Base-by-base conservation (phyloP, 23 tunicate genomes). In the Styela clava region DNA sequence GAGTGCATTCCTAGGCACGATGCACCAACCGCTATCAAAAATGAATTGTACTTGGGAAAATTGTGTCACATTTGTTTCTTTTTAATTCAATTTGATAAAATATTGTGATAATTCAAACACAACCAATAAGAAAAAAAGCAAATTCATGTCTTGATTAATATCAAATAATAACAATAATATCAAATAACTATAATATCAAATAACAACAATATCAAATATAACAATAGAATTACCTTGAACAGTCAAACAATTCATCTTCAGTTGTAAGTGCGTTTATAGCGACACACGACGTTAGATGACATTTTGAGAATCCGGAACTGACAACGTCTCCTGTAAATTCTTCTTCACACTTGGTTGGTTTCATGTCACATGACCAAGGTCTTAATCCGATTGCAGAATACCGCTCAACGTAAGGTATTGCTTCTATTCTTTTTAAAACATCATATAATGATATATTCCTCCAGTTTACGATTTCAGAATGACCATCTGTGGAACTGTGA, bases 321-420 rank as follows among this genome's bases (percentile, higher is more conserved):
- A 23, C 31, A 26, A 51, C 63, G 9, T 51, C 33, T 22, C 65
- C 64, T 21, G 64, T 36, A 32, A 72, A 31, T 18, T 34, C 52
- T 34, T 72, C 78, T n/a, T 72, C 78, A 31, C 52, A 72, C 26
- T n/a, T 32, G 24, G 78, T 35, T 24, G 27, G 30, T 0, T 78
- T 63, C 69, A 82, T 73, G 22, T 74, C 23, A 16, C 56, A 30
- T 20, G 86, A 37, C 95, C 95, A 89, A 30, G 81, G 84, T 68
- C 79, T 56, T 30, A 89, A 85, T 26, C 95, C 95, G 16, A 89
- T 74, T 2, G 89, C 95, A 33, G 89, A 86, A 25, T 76, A 76
- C 12, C 82, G 22, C 16, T 85, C 79, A 2, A 18, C 74, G 20
- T 34, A 21, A 2, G 79, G 86, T 2, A 61, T 12, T 0, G 89